phyloP scores from a whole-genome alignment of 1,140 invertebrate genomes.

The Wiebesia pumilae region DNA sequence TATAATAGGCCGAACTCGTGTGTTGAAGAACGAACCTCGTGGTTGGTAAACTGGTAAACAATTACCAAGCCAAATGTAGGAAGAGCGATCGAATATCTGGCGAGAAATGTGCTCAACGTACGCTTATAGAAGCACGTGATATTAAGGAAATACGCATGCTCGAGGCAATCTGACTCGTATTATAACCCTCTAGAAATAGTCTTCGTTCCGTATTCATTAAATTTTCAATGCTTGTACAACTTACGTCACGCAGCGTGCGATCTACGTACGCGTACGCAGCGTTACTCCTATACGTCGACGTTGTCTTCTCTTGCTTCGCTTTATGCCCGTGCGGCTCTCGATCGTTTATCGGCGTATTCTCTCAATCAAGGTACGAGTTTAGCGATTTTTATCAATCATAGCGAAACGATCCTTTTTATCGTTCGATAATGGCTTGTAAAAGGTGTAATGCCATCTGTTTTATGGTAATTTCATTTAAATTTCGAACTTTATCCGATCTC shows the following conservation, averaged over 20 bases:
- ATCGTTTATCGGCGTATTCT: neutral
- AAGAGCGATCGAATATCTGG: no score
- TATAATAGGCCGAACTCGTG: no score
- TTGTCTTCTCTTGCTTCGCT: neutral
- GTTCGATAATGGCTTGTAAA: no score
- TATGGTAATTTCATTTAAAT: no score
- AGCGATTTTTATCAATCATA: neutral
- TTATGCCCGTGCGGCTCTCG: neutral
- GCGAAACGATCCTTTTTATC: neutral
- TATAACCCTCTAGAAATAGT: slow-evolving; percentile 36
- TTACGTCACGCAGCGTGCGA: slow-evolving; percentile 10
- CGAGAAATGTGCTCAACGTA: no score
- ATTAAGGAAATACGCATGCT: neutral
- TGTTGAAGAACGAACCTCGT: no score
- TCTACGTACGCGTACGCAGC: neutral
- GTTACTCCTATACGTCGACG: neutral
- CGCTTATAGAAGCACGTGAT: neutral
- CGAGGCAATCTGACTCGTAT: neutral
- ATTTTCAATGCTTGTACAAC: slow-evolving; percentile 41
- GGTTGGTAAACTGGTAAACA: no score
- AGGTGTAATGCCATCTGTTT: no score
- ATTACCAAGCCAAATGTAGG: no score
- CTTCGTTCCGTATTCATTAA: slow-evolving; percentile 24
- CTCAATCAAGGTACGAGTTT: neutral
- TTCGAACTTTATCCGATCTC: no score